Evolutionary conservation across 2,888 invertebrate species (phyloP).

Genomic region (Sesia apiformis): DNA sequence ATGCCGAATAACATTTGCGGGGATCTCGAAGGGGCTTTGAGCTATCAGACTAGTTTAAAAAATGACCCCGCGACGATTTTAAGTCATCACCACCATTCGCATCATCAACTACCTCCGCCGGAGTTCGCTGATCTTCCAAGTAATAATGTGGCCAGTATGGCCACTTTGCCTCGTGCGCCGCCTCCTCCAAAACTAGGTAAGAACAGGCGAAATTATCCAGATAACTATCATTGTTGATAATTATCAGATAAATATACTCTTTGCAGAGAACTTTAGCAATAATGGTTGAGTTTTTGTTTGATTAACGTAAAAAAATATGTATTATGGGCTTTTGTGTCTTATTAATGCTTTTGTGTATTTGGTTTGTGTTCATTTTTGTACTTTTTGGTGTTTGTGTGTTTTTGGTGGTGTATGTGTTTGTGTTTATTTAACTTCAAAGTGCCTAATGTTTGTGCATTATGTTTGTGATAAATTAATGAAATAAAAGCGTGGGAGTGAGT

Average conservation of each 20-base stretch:
- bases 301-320: no score
- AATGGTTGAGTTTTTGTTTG: no score
- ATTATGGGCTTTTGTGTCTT: no score
- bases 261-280: no score
- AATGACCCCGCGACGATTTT: slow-evolving; percentile 82
- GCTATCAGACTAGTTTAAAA: slow-evolving; percentile 73
- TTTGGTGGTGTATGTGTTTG: no score
- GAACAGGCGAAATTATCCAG: slow-evolving; percentile 31
- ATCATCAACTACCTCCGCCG: slow-evolving; percentile 87
- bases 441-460: no score
- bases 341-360: no score
- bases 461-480: no score
- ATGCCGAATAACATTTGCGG: slow-evolving; percentile 93
- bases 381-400: no score
- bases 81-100: slow-evolving; percentile 84
- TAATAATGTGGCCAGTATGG: slow-evolving; percentile 74
- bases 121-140: slow-evolving; percentile 88
- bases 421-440: no score
- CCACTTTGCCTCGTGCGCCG: slow-evolving; percentile 81
- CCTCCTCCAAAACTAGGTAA: slow-evolving; percentile 83
- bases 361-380: no score
- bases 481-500: no score
- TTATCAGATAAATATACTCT: slow-evolving; percentile 46
- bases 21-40: slow-evolving; percentile 79
- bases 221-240: slow-evolving; percentile 11